Evolutionary conservation across 2,113 vertebrate species (phyloP), one percentile per base, ranked within the genome.

Genomic region (Hucho hucho): DNA sequence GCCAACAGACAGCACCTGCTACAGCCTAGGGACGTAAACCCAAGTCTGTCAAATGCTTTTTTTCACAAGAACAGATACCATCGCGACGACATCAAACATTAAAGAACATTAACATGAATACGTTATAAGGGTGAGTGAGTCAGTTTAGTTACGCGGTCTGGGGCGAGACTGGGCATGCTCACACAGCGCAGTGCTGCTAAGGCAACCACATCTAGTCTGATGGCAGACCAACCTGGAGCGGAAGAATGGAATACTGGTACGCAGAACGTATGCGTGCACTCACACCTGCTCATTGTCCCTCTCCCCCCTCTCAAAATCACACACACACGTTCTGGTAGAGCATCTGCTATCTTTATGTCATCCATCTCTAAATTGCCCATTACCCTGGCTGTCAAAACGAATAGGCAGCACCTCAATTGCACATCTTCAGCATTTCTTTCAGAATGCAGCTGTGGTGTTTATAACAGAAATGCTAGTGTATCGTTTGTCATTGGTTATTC

Each of bases 131-230:
- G 82, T 16, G 83, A 79, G 32, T 46, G 79, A 85, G 80, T 80
- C 75, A 67, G 77, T 79, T 43, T 43, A 11, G 37, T 43, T 78
- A 79, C 75, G 61, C 69, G 74, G 80, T 79, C 72, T 76, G 77
- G 78, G 72, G 75, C 79, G 79, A 83, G 78, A 80, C 81, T 63
- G 80, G 75, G 84, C 59, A 16, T 49, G 86, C 72, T 69, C 80
- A 79, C 78, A 72, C 76, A 79, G 85, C 74, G 76, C 78, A 81
- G 80, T 69, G 90, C 88, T 91, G 84, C 88, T 88, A 90, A 79
- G 88, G 90, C 89, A 91, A 91, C 90, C 76, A 25, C 82, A 81
- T 80, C 78, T 69, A 46, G 79, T 78, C 65, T 18, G 82, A 83
- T 11, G 76, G 78, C 79, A 79, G 78, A 74, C 68, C 69, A 82